Conservation (phyloP, 2,888 invertebrate species). For the Cantharis rustica region DNA sequence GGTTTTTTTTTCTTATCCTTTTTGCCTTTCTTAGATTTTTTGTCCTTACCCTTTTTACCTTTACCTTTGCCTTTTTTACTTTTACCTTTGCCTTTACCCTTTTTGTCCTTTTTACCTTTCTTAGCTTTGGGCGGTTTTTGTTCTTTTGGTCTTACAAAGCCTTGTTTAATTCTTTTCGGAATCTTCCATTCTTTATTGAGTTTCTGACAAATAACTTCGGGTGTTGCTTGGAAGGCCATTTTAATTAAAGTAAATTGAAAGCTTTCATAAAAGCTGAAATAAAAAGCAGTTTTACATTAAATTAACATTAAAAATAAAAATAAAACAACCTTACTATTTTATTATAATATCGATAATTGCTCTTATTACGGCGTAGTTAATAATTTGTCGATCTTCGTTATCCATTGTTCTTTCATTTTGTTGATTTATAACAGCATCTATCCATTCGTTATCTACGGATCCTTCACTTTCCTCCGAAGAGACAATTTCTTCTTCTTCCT, state of each 20-base stretch:
- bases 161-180: constrained; percentile 49
- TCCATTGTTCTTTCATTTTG: constrained; percentile 30
- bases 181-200: constrained; percentile 48
- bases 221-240: constrained; percentile 44
- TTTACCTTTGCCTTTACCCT: constrained; percentile 21
- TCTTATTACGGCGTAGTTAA: constrained; percentile 47
- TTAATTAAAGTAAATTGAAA: constrained; percentile 51
- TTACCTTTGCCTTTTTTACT: constrained; percentile 35
- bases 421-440: constrained; percentile 13
- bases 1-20: constrained; percentile 31
- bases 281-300: neutral
- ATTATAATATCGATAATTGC: constrained; percentile 52
- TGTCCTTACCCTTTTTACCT: constrained; percentile 33
- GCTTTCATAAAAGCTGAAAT: constrained; percentile 50
- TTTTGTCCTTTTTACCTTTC: constrained; percentile 36
- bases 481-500: constrained; percentile 3
- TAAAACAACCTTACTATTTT: constrained; percentile 47
- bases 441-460: constrained; percentile 9
- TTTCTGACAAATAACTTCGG: constrained; percentile 47
- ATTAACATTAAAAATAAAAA: neutral
- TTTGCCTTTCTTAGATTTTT: constrained; percentile 34
- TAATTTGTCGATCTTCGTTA: constrained; percentile 39
- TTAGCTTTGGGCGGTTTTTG: constrained; percentile 41
- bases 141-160: constrained; percentile 44
- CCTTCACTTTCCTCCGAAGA: neutral